Evolutionary conservation across 2,113 vertebrate species (phyloP), one percentile per base, ranked within the genome.

Genomic region (Patagioenas fasciata): DNA sequence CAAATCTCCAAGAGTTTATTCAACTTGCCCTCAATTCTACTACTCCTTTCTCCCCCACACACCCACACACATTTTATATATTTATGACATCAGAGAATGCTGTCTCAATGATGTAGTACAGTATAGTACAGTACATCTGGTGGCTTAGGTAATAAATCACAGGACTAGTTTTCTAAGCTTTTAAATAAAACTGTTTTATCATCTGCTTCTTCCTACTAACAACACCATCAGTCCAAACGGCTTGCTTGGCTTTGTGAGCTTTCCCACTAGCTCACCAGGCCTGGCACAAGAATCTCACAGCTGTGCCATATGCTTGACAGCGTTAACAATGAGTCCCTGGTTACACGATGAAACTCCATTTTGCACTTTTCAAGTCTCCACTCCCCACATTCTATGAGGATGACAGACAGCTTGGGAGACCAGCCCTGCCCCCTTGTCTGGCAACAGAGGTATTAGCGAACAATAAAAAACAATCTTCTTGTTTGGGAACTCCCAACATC

Each of bases 31-130:
- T 96, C 69, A 91, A 14, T 77, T 97, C 85, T 65, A 60, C 80
- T 93, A 62, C 36, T 95, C 58, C 57, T 72, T 61, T 89, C 69
- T 77, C 71, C 57, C 86, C 11, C 1, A 15, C 83, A 87, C 51
- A 96, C 87, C 58, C 91, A 93, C 91, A 94, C 72, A 92, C 90
- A 73, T 80, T 95, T 96, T 95, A 66, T 89, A 92, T 83, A 80
- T 71, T 93, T 91, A 93, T 97, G 90, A 94, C 95, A 96, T 96
- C 94, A 97, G 85, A 97, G 80, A 97, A 96, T 86, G 91, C 90
- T 96, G 85, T 89, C 81, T 93, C 90, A 77, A 54, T 91, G 95
- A 95, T 75, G 78, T 58, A 94, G 81, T 80, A 89, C 65, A 91
- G 80, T 74, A 74, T 60, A 88, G 92, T 32, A 57, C 50, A 95